Evolutionary conservation across 2,797 vertebrate genomes (phyloP).

Genomic region (Myotis myotis): DNA sequence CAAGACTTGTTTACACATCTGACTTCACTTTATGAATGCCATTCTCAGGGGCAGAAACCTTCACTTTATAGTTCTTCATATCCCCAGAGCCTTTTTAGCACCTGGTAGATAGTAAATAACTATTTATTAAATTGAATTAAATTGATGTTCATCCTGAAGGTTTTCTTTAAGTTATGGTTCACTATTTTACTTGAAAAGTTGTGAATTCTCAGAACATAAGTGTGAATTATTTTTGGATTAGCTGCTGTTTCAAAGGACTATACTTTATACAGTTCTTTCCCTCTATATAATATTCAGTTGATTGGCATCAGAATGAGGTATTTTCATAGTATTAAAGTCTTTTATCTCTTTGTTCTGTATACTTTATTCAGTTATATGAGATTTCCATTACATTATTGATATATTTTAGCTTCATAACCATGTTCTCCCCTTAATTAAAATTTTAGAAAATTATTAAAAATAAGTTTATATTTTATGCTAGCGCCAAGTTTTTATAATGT

Average conservation of each 20-base stretch:
- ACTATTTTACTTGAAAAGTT: conserved; percentile 25
- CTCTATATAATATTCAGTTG: neutral
- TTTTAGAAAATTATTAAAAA: conserved; percentile 58
- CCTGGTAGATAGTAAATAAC: neutral
- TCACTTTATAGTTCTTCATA: neutral
- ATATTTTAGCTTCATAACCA: conserved; percentile 8
- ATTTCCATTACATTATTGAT: conserved; percentile 54
- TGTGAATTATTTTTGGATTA: conserved; percentile 45
- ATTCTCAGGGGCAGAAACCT: neutral
- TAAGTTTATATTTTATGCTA: conserved; percentile 59
- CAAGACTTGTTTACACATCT: neutral
- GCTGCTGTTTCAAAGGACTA: conserved; percentile 19
- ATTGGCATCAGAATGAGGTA: neutral
- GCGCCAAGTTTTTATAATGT: conserved; percentile 27
- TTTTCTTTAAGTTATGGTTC: neutral
- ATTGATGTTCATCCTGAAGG: neutral
- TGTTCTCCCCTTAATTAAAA: conserved; percentile 60
- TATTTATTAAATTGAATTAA: neutral
- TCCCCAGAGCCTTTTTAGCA: neutral
- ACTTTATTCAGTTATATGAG: conserved; percentile 2
- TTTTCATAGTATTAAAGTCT: neutral
- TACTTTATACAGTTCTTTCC: neutral
- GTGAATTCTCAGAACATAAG: conserved; percentile 10
- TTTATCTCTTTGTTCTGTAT: neutral
- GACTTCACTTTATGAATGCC: neutral